Evolutionary conservation across 2,113 vertebrate genomes (phyloP).

Genomic region (Sinosuthora webbiana): DNA sequence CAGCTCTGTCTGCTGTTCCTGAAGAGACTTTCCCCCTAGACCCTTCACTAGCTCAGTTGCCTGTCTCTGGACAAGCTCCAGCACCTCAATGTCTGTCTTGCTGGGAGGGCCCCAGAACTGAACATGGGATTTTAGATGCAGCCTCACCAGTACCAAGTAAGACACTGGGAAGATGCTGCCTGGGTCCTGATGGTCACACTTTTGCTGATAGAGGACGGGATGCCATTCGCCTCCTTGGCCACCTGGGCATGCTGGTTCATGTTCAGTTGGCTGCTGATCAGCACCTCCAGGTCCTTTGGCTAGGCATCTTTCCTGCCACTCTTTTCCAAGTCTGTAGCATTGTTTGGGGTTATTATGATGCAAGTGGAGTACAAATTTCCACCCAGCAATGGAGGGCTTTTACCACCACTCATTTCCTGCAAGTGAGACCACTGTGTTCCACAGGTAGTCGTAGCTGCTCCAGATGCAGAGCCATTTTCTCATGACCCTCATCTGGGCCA

Average conservation of each 20-base stretch:
- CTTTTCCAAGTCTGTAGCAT: not conserved
- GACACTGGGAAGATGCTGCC: not conserved
- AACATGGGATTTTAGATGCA: too few species aligned
- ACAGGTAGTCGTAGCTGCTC: not conserved
- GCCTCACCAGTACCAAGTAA: rapidly evolving
- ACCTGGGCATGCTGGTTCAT: rapidly evolving
- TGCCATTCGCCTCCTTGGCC: not conserved
- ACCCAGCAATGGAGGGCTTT: not conserved
- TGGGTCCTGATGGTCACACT: not conserved
- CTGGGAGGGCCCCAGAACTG: not conserved
- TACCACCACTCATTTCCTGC: not conserved
- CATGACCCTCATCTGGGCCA: not conserved
- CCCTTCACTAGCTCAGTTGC: rapidly evolving
- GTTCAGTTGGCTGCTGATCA: not conserved
- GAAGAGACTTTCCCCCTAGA: not conserved
- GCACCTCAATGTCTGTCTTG: not conserved
- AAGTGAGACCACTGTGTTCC: not conserved
- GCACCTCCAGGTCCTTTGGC: not conserved
- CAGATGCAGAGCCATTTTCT: not conserved
- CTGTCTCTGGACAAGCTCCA: not conserved
- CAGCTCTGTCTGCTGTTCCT: not conserved
- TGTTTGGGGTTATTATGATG: not conserved
- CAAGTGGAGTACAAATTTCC: not conserved
- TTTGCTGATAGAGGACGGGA: not conserved
- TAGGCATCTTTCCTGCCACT: not conserved